Evolutionary conservation across 1,140 invertebrate species (phyloP), one percentile per base, ranked within the genome.

Genomic region (Habropoda laboriosa): DNA sequence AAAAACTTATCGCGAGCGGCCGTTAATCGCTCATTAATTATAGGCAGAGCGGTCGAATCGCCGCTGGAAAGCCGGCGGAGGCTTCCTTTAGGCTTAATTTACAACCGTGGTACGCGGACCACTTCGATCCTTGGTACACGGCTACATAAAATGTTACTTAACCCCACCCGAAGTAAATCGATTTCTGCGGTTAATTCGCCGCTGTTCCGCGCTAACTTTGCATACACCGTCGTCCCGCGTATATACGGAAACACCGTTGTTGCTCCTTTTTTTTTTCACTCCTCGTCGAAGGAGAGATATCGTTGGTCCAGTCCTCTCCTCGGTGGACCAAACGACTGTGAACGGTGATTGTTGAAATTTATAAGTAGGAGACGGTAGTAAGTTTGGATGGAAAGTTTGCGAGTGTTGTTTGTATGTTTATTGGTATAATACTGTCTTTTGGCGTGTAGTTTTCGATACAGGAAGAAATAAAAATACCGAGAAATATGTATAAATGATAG

Each of bases 71-170:
- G 32, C 53, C 32, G 58, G 16, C 53, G 30, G 57, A 57, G 63
- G 74, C 75, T 70, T 70, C 71, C 75, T 73, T 79, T 45, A n/a
- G 13, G 27, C 35, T 45, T 79, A 70, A 79, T 79, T 79, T 79
- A 79, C 77, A 79, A 5, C n/a, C 49, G 4, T 24, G 68, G 8
- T 30, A 21, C 66, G 8, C 42, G 16, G 21, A 6, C 38, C 38
- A 21, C 55, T 47, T 79, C 76, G 76, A 68, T 60, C 30, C 45
- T 27, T 53, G n/a, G 45, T 47, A 21, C 47, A 16, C 58, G 24
- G 68, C 77, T 79, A 79, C 77, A 79, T 79, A 79, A 79, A 79
- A 79, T 64, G 77, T 79, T 79, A 79, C 77, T 79, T 79, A 79
- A 79, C 70, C 58, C 68, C 70, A 58, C 30, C 70, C 70, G 57